Evolutionary conservation across 2,888 invertebrate genomes (phyloP), one percentile per base, ranked within the genome.

Genomic region (Dorcus hopei): DNA sequence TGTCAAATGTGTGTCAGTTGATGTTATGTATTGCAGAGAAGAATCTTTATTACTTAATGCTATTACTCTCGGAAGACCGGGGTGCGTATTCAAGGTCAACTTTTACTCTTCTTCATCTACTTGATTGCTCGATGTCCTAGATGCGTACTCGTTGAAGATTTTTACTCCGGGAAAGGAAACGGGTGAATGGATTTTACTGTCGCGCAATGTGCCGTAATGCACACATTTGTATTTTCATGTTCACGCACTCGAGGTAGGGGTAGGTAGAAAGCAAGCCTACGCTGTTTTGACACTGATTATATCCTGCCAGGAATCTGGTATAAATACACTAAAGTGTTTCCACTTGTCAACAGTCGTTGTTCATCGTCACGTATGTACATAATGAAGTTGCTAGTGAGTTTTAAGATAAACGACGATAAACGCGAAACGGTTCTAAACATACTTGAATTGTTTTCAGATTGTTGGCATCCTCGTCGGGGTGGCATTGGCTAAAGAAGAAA

Each of bases 371-470:
- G 48, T 49, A 58, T 33, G 52, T 42, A 52, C 50, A 55, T 54
- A 47, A 59, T 59, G 59, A 59, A 59, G 51, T 43, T 59, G 26
- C 45, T 55, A 59, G 59, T 59, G 51, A 59, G 52, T 56, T 49
- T 11, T 9, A 33, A 33, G 26, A 33, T 33, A 33, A 33, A 33
- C 26, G 26, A 33, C 26, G 6, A 33, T 33, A 33, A 3, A 33
- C 6, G 26, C 5, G 26, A 6, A 33, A 33, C 26, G 26, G 26
- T 33, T 33, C 4, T 4, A 33, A 33, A 33, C 6, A 33, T 33
- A 33, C 7, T 6, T 4, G 3, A 33, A 33, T 33, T 51, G 39
- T 33, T 59, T 51, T 59, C 49, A 61, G 60, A 54, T 61, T 33
- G 26, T 33, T 57, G 60, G 54, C 53, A 45, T 62, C 41, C 53